phyloP scores from a whole-genome alignment of 2,113 vertebrate species.

The Lipophrys pholis region DNA sequence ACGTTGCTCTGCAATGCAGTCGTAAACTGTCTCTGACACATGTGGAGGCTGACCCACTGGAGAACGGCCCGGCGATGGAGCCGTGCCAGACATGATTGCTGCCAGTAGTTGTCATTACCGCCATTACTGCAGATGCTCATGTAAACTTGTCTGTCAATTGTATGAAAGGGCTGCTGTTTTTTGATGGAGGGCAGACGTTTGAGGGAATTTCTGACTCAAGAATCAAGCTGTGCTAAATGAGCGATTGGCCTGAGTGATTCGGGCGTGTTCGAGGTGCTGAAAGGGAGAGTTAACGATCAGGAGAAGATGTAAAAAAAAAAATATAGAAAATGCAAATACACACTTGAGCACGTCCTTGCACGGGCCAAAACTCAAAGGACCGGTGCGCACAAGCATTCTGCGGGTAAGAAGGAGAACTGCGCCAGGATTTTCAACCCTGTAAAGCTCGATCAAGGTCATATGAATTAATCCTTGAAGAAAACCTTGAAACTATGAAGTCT shows the following conservation, averaged over 20 bases:
- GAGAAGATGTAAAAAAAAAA: constrained; percentile 18
- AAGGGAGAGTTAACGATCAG: constrained; percentile 24
- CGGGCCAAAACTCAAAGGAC: constrained; percentile 28
- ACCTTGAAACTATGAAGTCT: constrained; percentile 40
- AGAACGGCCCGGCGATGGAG: constrained; percentile 50
- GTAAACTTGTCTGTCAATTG: constrained; percentile 48
- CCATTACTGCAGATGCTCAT: constrained; percentile 47
- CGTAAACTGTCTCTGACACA: constrained; percentile 65
- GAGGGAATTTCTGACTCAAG: background rate
- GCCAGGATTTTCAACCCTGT: background rate
- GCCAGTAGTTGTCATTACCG: constrained; percentile 54
- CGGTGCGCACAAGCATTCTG: constrained; percentile 12
- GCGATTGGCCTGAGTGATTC: too few species aligned
- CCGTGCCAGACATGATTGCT: constrained; percentile 37
- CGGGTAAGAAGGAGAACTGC: background rate
- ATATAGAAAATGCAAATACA: constrained; percentile 20
- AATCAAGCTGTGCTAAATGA: too few species aligned
- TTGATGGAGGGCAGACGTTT: background rate
- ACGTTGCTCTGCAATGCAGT: constrained; percentile 33
- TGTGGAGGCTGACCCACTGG: constrained; percentile 68
- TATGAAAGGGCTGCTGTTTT: constrained; percentile 31
- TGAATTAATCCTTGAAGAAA: constrained; percentile 34
- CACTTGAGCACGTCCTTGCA: constrained; percentile 10
- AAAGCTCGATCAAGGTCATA: background rate
- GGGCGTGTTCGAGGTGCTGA: background rate